Evolutionary conservation across 2,888 invertebrate genomes (phyloP), one percentile per base, ranked within the genome.

Genomic region (Crossocerus cetratus): DNA sequence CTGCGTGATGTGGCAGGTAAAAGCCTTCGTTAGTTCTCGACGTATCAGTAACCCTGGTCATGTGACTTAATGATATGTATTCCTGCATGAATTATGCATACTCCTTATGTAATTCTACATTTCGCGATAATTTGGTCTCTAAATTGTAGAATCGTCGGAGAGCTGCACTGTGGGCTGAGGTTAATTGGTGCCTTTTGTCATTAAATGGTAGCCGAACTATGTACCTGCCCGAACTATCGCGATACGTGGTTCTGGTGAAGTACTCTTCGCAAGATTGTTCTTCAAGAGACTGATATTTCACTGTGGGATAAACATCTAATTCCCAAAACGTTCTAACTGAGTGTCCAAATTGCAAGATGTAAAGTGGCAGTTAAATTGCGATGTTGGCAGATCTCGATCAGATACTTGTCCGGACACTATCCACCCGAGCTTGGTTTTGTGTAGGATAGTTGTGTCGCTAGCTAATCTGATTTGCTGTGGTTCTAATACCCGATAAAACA

Each of bases 271-370:
- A 64, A 3, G 23, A 2, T 0, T 53, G 3, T n/a, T 53, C 53
- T n/a, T 61, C 53, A 3, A 2, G 0, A 22, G 32, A 64, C 14
- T 22, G 2, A 11, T 54, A 0, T 3, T 18, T 21, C 3, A 3
- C 0, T 0, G 43, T 5, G 3, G n/a, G n/a, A n/a, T 18, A 20
- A 3, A 56, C 55, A n/a, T 64, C 64, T 3, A 55, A 20, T 0
- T 63, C 16, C 63, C 63, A 63, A 21, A 63, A 63, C n/a, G 16
- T 54, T 16, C 14, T 0, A 63, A 14, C 5, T 63, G 55, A 4
- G 8, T 21, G 13, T 54, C 21, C 2, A 45, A 8, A 45, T 3
- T 2, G 4, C 2, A 2, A 4, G 2, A 11, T 3, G 45, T 2
- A 11, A 45, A 2, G 2, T 3, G 45, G 8, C 45, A 45, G 8